Percentiles rank a stretch among this genome's conserved stretches.
Conservation (phyloP, 2,888 invertebrate genomes). For the Euclidia mi region DNA sequence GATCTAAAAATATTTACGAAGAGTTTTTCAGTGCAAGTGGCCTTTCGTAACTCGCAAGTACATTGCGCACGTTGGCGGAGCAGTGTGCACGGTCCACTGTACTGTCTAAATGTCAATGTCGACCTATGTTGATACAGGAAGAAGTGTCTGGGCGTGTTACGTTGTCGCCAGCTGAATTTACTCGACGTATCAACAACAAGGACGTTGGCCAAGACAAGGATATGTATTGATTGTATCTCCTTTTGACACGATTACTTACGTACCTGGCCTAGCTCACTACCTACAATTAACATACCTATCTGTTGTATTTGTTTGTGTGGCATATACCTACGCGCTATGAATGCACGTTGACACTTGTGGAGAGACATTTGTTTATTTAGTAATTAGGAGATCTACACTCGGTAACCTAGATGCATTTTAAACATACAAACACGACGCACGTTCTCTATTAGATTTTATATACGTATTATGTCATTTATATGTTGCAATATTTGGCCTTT, state of each 20-base stretch:
- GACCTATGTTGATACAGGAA: constrained; percentile 76
- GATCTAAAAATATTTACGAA: constrained; percentile 60
- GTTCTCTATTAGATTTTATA: constrained; percentile 33
- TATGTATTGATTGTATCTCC: constrained; percentile 36
- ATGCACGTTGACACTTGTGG: constrained; percentile 30
- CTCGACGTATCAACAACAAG: constrained; percentile 71
- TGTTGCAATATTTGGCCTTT: constrained; percentile 17
- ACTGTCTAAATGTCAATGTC: constrained; percentile 84
- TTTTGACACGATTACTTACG: constrained; percentile 23
- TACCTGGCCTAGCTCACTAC: neutral
- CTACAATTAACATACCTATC: constrained; percentile 3
- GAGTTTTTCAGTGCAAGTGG: constrained; percentile 62
- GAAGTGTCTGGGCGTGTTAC: constrained; percentile 69
- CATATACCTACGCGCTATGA: constrained; percentile 13
- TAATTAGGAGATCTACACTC: constrained; percentile 52
- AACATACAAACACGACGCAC: constrained; percentile 33
- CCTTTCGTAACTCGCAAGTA: constrained; percentile 57
- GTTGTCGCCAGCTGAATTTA: constrained; percentile 59
- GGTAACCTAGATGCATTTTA: constrained; percentile 58
- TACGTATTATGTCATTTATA: constrained; percentile 19
- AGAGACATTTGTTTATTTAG: constrained; percentile 43
- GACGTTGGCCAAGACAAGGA: constrained; percentile 48
- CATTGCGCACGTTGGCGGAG: constrained; percentile 62
- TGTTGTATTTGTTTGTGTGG: neutral
- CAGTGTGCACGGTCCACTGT: constrained; percentile 55